These are phyloP conservation scores for Schizopygopsis malacanthus DNA, from an alignment of 2,797 vertebrate species.

Conservation along the genomic window DNA sequence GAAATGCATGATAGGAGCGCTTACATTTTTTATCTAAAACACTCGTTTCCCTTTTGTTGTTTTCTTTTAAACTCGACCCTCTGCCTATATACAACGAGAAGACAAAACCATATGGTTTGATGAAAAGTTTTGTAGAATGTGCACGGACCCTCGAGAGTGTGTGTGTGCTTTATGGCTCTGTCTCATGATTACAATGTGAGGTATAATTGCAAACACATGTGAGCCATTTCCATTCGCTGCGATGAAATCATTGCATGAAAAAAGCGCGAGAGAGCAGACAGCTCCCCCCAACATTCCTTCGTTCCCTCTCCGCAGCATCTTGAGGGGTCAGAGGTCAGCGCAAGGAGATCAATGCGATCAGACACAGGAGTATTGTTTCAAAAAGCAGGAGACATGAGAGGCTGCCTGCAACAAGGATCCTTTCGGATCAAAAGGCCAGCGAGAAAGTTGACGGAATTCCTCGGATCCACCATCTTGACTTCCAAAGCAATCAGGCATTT, in stretches of 20 bases:
- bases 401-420: constrained; percentile 55
- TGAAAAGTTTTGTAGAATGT: constrained; percentile 51
- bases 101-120: constrained; percentile 54
- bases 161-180: constrained; percentile 50
- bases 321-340: constrained; percentile 62
- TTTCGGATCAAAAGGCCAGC: constrained; percentile 61
- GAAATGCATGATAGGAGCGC: constrained; percentile 20
- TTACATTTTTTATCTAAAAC: constrained; percentile 29
- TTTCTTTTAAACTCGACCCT: constrained; percentile 48
- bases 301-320: constrained; percentile 63
- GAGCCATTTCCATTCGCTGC: constrained; percentile 57
- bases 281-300: constrained; percentile 55
- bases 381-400: constrained; percentile 62
- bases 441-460: constrained; percentile 63
- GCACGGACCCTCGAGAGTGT: constrained; percentile 43
- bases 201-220: constrained; percentile 65
- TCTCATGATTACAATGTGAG: constrained; percentile 60
- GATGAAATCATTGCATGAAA: constrained; percentile 66
- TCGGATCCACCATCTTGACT: constrained; percentile 61
- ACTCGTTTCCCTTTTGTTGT: constrained; percentile 30
- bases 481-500: constrained; percentile 63
- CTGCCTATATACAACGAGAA: constrained; percentile 34
- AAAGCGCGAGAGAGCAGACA: constrained; percentile 39
- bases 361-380: constrained; percentile 68
- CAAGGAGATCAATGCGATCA: constrained; percentile 64